These are phyloP conservation scores for Bungarus multicinctus DNA, from an alignment of 2,113 vertebrate species.

Conservation along the genomic window DNA sequence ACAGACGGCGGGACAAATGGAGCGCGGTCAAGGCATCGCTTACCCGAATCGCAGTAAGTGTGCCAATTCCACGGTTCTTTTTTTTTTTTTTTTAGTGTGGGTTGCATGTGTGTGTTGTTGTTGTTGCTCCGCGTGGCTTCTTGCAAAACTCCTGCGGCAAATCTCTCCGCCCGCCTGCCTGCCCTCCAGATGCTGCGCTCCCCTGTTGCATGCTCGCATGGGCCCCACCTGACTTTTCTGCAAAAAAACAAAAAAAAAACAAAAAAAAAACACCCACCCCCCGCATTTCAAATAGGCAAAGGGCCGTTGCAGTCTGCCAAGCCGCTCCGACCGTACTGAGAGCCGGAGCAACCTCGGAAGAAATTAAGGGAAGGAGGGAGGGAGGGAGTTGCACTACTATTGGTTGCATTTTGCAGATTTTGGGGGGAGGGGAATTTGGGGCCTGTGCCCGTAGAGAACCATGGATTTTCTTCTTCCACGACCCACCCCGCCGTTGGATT, in stretches of 20 bases:
- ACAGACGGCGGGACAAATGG: slow-evolving; percentile 95
- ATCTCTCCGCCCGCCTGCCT: background rate
- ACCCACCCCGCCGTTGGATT: background rate
- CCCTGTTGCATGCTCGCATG: background rate
- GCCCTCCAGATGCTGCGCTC: background rate
- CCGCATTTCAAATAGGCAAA: no score
- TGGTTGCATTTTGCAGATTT: background rate
- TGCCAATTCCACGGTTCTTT: slow-evolving; percentile 28
- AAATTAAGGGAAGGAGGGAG: background rate
- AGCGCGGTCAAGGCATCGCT: slow-evolving; percentile 90
- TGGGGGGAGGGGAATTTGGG: no score
- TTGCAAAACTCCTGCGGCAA: background rate
- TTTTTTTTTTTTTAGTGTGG: no score
- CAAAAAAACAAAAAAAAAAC: slow-evolving; percentile 3
- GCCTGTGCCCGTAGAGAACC: background rate
- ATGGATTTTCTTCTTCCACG: background rate
- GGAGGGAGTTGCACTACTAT: background rate
- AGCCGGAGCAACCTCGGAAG: background rate
- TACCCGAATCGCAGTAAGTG: slow-evolving; percentile 90
- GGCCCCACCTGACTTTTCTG: slow-evolving; percentile 8
- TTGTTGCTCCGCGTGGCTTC: background rate
- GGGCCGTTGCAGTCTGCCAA: background rate
- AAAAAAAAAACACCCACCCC: no score
- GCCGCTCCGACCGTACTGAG: background rate
- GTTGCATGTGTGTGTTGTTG: no score